Base-by-base conservation (phyloP, 2,113 vertebrate species). In the Oncorhynchus keta region DNA sequence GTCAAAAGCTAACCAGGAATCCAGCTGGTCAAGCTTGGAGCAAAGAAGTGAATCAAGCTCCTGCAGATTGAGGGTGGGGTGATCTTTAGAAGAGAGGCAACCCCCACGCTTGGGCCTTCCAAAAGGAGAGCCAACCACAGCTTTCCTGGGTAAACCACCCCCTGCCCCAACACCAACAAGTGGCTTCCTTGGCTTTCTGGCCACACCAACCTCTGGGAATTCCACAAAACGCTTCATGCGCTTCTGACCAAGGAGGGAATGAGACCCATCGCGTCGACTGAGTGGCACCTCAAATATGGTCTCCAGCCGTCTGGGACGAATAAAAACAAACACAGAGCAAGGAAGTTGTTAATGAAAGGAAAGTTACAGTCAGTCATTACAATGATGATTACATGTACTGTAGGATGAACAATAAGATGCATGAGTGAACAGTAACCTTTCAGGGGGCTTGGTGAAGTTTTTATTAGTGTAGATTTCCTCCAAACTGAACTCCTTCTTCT, bases 401-500 rank as follows among this genome's bases (percentile, higher is more conserved):
- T 2, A 68, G 8, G 67, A 39, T 32, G 16, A 45, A 74, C 16
- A 74, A 35, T n/a, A 16, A 16, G 20, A 55, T 22, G 14, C 20
- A 45, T 14, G 48, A 39, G 11, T 65, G 3, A 26, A 71, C 26
- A 71, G 22, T 12, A 81, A 96, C 96, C 95, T 93, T 79, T 94
- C 94, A 22, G 95, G 94, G 13, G 95, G 95, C 65, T 94, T 94
- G 61, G 86, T 93, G 86, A 95, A 97, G 83, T 97, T 97, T 86
- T 97, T 95, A 77, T 97, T 97, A 55, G 95, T 97, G 81, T 97
- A 97, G 86, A 97, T 97, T 89, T 97, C 96, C 80, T 97, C 96
- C 87, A 97, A 84, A 74, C 95, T 97, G 75, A 97, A 97, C 83
- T 95, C 93, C 75, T 97, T 96, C 91, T 97, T 97, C 77, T 96